Conservation (phyloP, 2,113 vertebrate species). For the Albula goreensis region DNA sequence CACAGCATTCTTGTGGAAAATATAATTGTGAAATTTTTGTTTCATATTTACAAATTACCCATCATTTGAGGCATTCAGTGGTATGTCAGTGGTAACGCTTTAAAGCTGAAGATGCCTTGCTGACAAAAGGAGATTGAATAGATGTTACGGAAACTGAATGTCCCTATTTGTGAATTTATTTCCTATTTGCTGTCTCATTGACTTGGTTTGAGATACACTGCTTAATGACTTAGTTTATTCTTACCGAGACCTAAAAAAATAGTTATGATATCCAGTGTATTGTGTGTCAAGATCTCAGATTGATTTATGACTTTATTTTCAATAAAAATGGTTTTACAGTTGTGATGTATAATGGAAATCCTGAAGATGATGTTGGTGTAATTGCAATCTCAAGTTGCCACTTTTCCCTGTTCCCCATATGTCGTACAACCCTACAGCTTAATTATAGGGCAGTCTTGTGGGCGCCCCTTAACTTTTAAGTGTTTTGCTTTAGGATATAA, state of each 20-base stretch:
- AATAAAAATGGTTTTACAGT: background rate
- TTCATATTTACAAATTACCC: background rate
- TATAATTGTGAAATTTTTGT: background rate
- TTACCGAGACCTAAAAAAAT: background rate
- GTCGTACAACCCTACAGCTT: background rate
- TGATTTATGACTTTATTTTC: background rate
- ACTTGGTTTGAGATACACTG: background rate
- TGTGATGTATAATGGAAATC: background rate
- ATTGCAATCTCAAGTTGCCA: background rate
- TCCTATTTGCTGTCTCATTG: background rate
- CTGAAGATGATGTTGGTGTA: background rate
- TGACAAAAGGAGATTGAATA: too few species aligned
- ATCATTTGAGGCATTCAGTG: background rate
- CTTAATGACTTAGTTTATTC: background rate
- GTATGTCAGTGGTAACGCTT: too few species aligned
- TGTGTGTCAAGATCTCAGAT: background rate
- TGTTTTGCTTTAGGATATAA: background rate
- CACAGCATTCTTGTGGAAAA: background rate
- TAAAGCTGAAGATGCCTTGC: too few species aligned
- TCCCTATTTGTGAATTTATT: background rate
- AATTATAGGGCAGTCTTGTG: background rate
- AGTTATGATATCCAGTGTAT: background rate
- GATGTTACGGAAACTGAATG: background rate
- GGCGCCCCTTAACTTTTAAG: conserved; percentile 4
- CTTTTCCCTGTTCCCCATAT: background rate